Base-by-base conservation (phyloP, 2,888 invertebrate genomes). In the Xylota segnis region DNA sequence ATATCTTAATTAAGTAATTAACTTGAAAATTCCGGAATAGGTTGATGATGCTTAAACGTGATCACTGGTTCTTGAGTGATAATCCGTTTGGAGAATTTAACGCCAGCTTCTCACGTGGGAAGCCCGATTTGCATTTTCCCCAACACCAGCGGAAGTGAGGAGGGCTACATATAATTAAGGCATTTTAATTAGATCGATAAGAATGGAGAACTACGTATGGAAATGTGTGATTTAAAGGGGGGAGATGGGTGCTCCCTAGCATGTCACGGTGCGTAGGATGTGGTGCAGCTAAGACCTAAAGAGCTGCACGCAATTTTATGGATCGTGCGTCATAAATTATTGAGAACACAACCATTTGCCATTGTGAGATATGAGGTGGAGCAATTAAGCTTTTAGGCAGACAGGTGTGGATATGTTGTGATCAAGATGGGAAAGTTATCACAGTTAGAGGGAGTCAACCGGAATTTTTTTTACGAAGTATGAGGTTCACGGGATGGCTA, bases 1-100 rank as follows among this genome's bases (percentile, higher is more conserved):
- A 79, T 78, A 70, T 84, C 74, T 79, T 75, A 65, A 81, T 75
- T 75, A 63, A 61, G 32, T 34, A 78, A 58, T 54, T 63, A 47
- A 37, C 23, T 37, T 40, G 37, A 65, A 68, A 68, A 43, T 29
- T 56, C 40, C 37, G 16, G 34, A 74, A 56, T 37, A 40, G 81
- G 32, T 37, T 65, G 58, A 52, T 47, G 63, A 47, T 56, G 68
- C 37, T 52, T 58, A 74, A 54, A 50, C 45, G 50, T 45, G 40
- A 58, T 78, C 83, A 79, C 58, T 84, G 61, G 45, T 37, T 74
- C 65, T 66, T 23, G 7, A 32, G 58, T 37, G 54, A 71, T 66
- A 29, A 43, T 65, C 34, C 37, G 16, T 23, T 56, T 50, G 18
- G 43, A 18, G 29, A 27, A 37, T 56, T 63, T 45, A 61, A 54